Evolutionary conservation across 2,113 vertebrate species (phyloP).

Genomic region (Pseudolaguvia tuberculata): DNA sequence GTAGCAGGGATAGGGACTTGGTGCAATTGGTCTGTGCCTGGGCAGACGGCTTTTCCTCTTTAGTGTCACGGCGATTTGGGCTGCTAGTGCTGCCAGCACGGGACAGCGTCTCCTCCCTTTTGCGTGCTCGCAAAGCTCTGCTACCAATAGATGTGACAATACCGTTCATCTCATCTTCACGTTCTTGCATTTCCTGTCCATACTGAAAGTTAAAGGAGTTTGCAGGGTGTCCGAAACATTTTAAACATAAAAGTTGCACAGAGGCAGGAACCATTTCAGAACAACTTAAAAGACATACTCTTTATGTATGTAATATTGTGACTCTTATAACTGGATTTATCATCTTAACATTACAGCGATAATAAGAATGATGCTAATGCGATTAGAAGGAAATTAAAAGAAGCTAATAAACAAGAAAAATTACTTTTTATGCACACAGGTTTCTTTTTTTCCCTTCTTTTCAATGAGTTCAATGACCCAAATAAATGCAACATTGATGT

Average conservation of each 20-base stretch:
- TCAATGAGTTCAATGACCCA: no score
- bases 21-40: conserved; percentile 58
- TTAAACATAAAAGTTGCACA: neutral
- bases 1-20: conserved; percentile 61
- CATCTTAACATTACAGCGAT: neutral
- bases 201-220: conserved; percentile 63
- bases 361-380: neutral
- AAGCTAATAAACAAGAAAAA: neutral
- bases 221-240: neutral
- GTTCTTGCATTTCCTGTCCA: conserved; percentile 64
- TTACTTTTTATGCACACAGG: neutral
- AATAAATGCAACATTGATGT: neutral
- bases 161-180: conserved; percentile 77
- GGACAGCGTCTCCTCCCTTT: conserved; percentile 58
- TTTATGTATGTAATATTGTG: neutral
- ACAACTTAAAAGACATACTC: neutral
- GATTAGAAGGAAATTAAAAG: neutral
- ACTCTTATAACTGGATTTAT: neutral
- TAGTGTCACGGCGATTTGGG: conserved; percentile 57
- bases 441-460: neutral
- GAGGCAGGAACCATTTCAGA: neutral
- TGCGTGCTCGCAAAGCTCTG: conserved; percentile 58
- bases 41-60: conserved; percentile 59
- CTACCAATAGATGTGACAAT: conserved; percentile 72
- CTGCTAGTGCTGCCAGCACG: conserved; percentile 56